Evolutionary conservation across 2,888 invertebrate genomes (phyloP).

Genomic region (Lissonota sp.): DNA sequence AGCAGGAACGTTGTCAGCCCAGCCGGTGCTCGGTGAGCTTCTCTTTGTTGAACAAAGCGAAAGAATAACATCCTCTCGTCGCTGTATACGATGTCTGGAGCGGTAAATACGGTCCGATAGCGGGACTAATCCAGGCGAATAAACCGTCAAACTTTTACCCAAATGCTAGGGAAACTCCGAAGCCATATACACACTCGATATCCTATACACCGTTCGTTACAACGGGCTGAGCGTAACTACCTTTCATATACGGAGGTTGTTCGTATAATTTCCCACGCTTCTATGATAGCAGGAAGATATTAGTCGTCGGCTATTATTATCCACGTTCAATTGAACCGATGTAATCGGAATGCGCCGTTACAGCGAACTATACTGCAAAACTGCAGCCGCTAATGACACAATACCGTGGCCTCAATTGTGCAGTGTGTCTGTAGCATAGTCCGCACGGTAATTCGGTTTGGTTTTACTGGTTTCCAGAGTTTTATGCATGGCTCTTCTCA

Average conservation of each 20-base stretch:
- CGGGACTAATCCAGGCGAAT: neutral
- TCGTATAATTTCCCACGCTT: constrained; percentile 40
- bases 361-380: constrained; percentile 3
- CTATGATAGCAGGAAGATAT: constrained; percentile 35
- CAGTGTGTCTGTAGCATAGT: constrained; percentile 15
- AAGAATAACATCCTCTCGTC: constrained; percentile 25
- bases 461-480: constrained; percentile 18
- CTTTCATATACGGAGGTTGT: constrained; percentile 13
- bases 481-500: constrained; percentile 46
- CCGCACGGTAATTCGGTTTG: neutral
- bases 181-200: neutral
- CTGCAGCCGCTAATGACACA: constrained; percentile 69
- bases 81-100: constrained; percentile 16
- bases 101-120: neutral
- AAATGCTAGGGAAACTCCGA: neutral
- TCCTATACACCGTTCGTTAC: neutral
- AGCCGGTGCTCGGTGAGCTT: constrained; percentile 34
- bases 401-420: constrained; percentile 63
- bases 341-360: constrained; percentile 37
- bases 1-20: constrained; percentile 25
- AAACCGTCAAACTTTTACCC: neutral
- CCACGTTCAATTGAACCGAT: constrained; percentile 35
- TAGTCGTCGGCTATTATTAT: constrained; percentile 34
- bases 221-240: neutral
- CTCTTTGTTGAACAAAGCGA: constrained; percentile 35